Conservation (phyloP, 2,888 invertebrate genomes). For the Cheilosia variabilis region DNA sequence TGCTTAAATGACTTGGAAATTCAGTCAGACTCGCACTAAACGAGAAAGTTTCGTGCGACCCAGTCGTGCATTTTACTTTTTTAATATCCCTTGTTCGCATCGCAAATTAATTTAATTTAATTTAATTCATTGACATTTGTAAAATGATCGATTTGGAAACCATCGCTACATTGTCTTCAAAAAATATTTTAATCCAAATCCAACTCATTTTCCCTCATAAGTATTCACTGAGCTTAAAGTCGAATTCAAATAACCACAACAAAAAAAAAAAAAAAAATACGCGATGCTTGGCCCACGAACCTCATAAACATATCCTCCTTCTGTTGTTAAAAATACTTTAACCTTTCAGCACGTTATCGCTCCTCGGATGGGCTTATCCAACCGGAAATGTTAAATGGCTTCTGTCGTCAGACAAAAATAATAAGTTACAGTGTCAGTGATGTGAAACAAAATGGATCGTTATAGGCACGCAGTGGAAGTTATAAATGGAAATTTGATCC, state of each 20-base stretch:
- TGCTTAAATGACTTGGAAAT: too few species aligned
- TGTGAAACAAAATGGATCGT: constrained; percentile 35
- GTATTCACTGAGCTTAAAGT: too few species aligned
- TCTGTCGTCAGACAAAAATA: constrained; percentile 26
- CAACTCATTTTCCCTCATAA: too few species aligned
- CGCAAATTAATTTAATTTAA: too few species aligned
- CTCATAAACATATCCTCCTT: not conserved
- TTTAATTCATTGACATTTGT: too few species aligned
- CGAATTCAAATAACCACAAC: not conserved
- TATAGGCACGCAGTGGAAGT: not conserved
- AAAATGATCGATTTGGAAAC: too few species aligned
- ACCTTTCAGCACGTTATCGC: not conserved
- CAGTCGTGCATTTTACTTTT: too few species aligned
- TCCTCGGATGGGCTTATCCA: not conserved
- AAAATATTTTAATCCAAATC: too few species aligned
- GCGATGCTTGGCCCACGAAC: not conserved
- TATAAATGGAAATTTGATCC: constrained; percentile 47
- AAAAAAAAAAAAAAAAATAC: not conserved
- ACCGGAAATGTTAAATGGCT: constrained; percentile 34
- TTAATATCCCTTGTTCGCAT: too few species aligned
- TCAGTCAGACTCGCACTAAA: too few species aligned
- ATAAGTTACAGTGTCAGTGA: constrained; percentile 47
- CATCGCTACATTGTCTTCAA: too few species aligned
- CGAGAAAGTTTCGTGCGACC: too few species aligned
- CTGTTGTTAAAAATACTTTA: not conserved